Conservation (phyloP, 2,797 vertebrate species). For the Rhynchotus rufescens region DNA sequence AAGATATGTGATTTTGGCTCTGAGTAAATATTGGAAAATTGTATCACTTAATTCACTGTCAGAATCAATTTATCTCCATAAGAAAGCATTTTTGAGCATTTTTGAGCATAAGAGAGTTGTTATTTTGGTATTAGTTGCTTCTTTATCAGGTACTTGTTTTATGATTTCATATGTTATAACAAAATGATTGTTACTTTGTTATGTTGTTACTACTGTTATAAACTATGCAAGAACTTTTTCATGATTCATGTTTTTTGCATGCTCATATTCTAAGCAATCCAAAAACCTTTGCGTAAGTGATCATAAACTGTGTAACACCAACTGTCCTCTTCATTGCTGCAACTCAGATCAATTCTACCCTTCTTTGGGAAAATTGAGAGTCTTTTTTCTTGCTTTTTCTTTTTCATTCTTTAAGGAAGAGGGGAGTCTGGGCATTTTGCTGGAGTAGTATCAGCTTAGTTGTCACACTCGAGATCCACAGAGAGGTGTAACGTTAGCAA, state of each 20-base stretch:
- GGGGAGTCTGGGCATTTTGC: constrained; percentile 13
- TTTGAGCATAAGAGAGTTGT: background rate
- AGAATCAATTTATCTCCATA: background rate
- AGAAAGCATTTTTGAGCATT: too few species aligned
- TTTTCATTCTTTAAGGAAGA: background rate
- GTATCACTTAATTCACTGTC: background rate
- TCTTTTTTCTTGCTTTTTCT: background rate
- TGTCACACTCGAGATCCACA: background rate
- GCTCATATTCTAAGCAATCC: background rate
- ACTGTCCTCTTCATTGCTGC: background rate
- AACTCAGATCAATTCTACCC: background rate
- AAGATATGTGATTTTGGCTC: background rate
- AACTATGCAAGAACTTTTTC: background rate
- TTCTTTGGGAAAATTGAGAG: background rate
- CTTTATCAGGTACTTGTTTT: background rate
- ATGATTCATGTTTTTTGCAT: background rate
- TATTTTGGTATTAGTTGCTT: background rate
- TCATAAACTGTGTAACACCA: background rate
- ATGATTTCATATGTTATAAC: background rate
- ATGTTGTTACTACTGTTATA: background rate
- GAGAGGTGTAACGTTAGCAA: constrained; percentile 24
- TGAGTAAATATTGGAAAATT: background rate
- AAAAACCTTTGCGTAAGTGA: background rate
- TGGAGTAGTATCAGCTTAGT: background rate
- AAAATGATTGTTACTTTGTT: background rate